These are phyloP conservation scores for Chloroceryle aenea DNA, from an alignment of 2,113 vertebrate species.

Conservation along the genomic window DNA sequence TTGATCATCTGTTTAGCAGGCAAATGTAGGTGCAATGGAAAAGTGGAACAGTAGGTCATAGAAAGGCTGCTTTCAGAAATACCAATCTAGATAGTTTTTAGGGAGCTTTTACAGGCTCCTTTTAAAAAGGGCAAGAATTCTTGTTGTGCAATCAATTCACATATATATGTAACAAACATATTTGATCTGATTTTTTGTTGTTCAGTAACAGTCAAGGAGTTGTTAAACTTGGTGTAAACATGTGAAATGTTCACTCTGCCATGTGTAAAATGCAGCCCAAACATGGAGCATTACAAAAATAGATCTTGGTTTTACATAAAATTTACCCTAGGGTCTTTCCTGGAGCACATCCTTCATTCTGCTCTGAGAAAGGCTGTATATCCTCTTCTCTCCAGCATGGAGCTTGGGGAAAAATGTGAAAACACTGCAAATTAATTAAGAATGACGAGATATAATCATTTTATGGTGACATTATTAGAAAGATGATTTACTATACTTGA, in stretches of 20 bases:
- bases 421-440: neutral
- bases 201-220: neutral
- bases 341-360: neutral
- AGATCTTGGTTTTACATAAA: neutral
- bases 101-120: neutral
- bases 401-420: neutral
- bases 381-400: neutral
- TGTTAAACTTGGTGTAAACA: neutral
- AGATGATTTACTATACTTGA: conserved; percentile 36
- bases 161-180: neutral
- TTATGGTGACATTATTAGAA: conserved; percentile 21
- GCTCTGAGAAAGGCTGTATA: neutral
- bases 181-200: neutral
- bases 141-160: neutral
- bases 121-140: neutral
- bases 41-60: neutral
- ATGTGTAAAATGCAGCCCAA: neutral
- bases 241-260: neutral
- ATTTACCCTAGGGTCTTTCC: neutral
- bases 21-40: neutral
- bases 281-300: neutral
- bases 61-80: neutral
- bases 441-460: neutral
- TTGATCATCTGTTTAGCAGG: neutral
- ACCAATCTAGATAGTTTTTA: neutral